phyloP scores from a whole-genome alignment of 2,113 vertebrate species.

The Sterrhoptilus dennistouni region DNA sequence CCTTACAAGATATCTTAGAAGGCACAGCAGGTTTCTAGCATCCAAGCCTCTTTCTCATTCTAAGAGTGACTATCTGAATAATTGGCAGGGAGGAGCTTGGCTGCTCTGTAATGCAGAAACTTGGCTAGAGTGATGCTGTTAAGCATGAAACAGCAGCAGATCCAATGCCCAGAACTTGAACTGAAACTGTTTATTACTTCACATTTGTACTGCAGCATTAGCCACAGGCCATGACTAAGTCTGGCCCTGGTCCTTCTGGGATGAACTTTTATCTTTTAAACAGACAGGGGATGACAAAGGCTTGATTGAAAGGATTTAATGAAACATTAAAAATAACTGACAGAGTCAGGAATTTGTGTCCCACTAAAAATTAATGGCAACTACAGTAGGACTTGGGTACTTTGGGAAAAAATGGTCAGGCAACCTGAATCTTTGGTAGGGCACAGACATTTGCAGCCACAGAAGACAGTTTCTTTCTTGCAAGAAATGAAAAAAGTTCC shows the following conservation, averaged over 20 bases:
- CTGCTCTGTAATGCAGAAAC: neutral
- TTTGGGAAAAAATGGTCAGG: neutral
- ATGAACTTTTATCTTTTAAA: neutral
- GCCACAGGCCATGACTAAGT: neutral
- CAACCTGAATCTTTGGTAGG: neutral
- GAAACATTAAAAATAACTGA: neutral
- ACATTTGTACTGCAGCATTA: neutral
- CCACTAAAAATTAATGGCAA: neutral
- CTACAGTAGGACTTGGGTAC: neutral
- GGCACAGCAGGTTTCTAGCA: constrained; percentile 26
- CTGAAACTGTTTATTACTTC: neutral
- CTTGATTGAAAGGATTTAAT: neutral
- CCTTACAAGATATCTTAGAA: neutral
- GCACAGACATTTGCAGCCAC: neutral
- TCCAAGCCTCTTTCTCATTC: constrained; percentile 4
- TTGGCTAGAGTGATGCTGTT: neutral
- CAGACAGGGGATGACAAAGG: neutral
- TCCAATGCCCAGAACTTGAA: neutral
- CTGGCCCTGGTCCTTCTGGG: neutral
- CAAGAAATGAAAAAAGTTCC: neutral
- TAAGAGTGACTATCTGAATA: constrained; percentile 1
- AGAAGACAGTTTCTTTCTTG: neutral
- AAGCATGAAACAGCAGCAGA: neutral
- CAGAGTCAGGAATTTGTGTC: neutral
- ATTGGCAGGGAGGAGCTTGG: constrained; percentile 16